Percentiles rank a stretch among this genome's conserved stretches.
Conservation (phyloP, 1,140 invertebrate genomes). For the Nasonia giraulti region DNA sequence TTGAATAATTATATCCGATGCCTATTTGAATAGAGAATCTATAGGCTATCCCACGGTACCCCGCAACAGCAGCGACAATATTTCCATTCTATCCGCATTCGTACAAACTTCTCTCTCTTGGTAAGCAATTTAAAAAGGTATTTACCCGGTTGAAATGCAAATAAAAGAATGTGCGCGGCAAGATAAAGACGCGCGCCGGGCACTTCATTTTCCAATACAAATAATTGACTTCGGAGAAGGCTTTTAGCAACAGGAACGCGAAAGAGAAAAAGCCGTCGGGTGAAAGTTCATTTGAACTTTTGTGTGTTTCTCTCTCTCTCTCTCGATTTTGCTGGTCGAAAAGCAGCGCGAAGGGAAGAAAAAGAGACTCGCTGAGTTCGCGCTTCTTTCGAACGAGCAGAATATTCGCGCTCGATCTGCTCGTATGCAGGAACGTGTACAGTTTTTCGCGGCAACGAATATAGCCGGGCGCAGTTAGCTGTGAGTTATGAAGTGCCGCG, state of each 20-base stretch:
- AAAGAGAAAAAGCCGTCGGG: neutral
- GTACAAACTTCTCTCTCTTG: neutral
- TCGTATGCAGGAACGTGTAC: neutral
- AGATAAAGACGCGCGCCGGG: conserved; percentile 2
- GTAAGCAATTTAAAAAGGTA: neutral
- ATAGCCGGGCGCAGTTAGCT: neutral
- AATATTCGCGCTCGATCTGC: neutral
- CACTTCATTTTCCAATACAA: conserved; percentile 37
- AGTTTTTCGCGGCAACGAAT: neutral
- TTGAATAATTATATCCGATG: no score
- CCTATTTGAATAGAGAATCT: no score
- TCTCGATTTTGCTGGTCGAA: neutral
- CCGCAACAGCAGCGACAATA: neutral
- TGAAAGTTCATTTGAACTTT: conserved; percentile 30
- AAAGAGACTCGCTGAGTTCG: neutral
- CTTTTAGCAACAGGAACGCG: conserved; percentile 22
- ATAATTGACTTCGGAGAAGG: conserved; percentile 29
- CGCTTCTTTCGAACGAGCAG: neutral
- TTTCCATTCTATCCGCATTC: neutral
- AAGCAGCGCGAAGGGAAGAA: neutral
- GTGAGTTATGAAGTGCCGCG: neutral
- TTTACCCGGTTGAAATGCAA: neutral
- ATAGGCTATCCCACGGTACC: neutral
- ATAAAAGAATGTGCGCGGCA: conserved; percentile 1
- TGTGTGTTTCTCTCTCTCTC: neutral